Evolutionary conservation across 2,888 invertebrate genomes (phyloP).

Genomic region (Julus scanicus): DNA sequence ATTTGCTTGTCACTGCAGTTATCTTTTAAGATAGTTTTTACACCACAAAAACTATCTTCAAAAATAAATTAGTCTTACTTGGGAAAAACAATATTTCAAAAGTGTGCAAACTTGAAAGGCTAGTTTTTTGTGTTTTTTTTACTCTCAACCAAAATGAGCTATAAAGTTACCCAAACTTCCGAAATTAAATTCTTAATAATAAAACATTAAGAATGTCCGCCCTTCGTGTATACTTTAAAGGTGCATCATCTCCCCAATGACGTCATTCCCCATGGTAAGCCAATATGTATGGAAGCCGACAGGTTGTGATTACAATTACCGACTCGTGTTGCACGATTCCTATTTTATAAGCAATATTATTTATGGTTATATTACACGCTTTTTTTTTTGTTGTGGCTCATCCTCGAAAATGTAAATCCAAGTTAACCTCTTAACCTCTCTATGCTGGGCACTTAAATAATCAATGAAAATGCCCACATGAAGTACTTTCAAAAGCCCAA

Average conservation of each 20-base stretch:
- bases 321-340: slow-evolving; percentile 17
- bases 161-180: slow-evolving; percentile 26
- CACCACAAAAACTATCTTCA: neutral
- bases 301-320: slow-evolving; percentile 24
- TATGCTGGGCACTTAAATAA: neutral
- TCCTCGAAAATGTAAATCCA: neutral
- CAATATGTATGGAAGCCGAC: slow-evolving; percentile 6
- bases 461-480: neutral
- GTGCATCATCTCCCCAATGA: neutral
- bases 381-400: neutral
- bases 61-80: neutral
- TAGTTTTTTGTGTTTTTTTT: slow-evolving; percentile 3
- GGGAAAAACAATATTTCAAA: slow-evolving; percentile 2
- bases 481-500: neutral
- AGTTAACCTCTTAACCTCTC: neutral
- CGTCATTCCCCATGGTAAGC: neutral
- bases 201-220: neutral
- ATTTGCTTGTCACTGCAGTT: neutral
- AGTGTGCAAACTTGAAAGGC: neutral
- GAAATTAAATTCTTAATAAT: slow-evolving; percentile 33
- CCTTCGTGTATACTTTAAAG: neutral
- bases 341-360: slow-evolving; percentile 26
- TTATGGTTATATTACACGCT: slow-evolving; percentile 16
- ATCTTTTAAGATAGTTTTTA: neutral
- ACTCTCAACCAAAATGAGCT: neutral